Evolutionary conservation across 23 tunicate genomes (phyloP), one percentile per base, ranked within the genome.

Genomic region (Trididemnum nubilum): DNA sequence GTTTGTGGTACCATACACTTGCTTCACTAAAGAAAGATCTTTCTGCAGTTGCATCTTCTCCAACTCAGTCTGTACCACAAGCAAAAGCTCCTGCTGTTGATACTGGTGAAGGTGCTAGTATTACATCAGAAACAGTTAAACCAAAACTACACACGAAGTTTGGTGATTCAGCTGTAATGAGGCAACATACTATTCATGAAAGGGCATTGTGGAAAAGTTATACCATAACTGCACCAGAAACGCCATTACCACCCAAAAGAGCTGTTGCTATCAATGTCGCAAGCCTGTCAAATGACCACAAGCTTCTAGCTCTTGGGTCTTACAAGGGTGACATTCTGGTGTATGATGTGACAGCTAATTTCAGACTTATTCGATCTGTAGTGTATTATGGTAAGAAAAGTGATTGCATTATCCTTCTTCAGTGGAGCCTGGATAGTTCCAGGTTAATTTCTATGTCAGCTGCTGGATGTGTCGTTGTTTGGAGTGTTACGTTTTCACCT

Each of bases 301-400:
- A 33, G 2, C 50, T 39, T 15, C 30, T 90, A 23, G 89, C 89
- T 2, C 5, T 90, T 25, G 96, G 96, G 2, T 61, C 96, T 18
- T 81, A n/a, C 35, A 72, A 82, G 52, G 96, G 96, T 73, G 96
- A 90, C 54, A 57, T 90, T 21, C 58, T 85, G 34, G 89, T 90
- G n/a, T 85, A 90, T 85, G 84, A 90, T 58, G 34, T 85, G 59
- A 65, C 64, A 15, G 33, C 81, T 19, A 81, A 84, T 65, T 81
- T 61, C 38, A 66, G 66, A n/a, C 86, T 82, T 28, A 44, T 81
- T 5, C 79, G 86, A 1, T 80, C 85, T 74, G 96, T 85, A 35
- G 64, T 84, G 18, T 85, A 21, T 73, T 81, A 57, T 1, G 89
- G 89, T 0, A 90, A 80, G 40, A 64, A 60, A 18, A 32, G 33